phyloP scores from a whole-genome alignment of 2,888 invertebrate species.

The Pristionchus japonicus region DNA sequence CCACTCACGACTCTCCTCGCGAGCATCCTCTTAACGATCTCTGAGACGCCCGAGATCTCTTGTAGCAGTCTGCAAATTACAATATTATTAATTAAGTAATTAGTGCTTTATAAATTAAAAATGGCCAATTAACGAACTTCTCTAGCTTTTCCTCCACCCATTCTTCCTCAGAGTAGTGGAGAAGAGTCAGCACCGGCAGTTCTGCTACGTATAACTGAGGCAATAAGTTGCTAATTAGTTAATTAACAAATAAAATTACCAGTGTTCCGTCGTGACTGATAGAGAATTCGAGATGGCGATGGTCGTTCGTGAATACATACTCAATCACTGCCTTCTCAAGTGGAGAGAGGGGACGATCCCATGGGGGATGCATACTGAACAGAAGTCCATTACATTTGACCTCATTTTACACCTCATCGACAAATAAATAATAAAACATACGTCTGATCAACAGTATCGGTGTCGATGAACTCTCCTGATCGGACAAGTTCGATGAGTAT shows the following conservation, averaged over 20 bases:
- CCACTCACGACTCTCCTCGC: slow-evolving; percentile 38
- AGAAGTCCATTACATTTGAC: not conserved
- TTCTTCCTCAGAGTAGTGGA: slow-evolving; percentile 37
- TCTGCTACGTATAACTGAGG: slow-evolving; percentile 33
- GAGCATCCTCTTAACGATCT: slow-evolving; percentile 18
- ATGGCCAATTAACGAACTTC: not conserved
- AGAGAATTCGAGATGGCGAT: slow-evolving; percentile 49
- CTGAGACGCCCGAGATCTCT: slow-evolving; percentile 46
- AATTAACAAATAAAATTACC: not conserved
- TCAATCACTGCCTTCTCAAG: slow-evolving; percentile 50
- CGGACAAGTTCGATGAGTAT: slow-evolving; percentile 46
- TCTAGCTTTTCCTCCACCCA: slow-evolving; percentile 8
- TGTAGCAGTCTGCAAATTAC: slow-evolving; percentile 49
- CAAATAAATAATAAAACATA: not conserved
- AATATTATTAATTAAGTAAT: too few relatives aligned
- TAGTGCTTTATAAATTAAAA: not conserved
- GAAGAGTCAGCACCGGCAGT: slow-evolving; percentile 25
- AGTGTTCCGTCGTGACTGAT: slow-evolving; percentile 42
- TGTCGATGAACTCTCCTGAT: slow-evolving; percentile 43
- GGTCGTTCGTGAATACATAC: slow-evolving; percentile 49
- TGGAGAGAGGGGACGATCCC: slow-evolving; percentile 50
- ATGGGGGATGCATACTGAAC: slow-evolving; percentile 48
- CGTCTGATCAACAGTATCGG: slow-evolving; percentile 40
- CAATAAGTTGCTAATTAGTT: not conserved
- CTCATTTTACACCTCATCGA: not conserved